phyloP scores from a whole-genome alignment of 2,888 invertebrate genomes.

The Deilephila porcellus region DNA sequence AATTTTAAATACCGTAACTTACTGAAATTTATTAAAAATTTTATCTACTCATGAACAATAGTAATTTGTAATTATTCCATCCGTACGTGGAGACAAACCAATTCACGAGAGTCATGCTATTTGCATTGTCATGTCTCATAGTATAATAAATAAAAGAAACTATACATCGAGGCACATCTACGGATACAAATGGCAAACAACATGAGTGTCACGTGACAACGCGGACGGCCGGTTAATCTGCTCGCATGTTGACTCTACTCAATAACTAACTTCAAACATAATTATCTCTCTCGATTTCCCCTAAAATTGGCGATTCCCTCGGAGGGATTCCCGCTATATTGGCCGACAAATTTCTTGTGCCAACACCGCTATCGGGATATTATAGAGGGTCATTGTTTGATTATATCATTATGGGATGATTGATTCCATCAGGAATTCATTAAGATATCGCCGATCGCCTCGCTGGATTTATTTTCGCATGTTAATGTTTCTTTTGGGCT shows the following conservation, averaged over 20 bases:
- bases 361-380: conserved; percentile 74
- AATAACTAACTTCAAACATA: conserved; percentile 85
- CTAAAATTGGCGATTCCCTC: conserved; percentile 79
- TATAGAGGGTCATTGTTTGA: conserved; percentile 81
- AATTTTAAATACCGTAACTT: too few species aligned
- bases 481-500: not conserved
- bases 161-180: not conserved
- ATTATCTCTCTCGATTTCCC: conserved; percentile 82
- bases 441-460: conserved; percentile 50
- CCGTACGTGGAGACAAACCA: too few species aligned
- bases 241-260: conserved; percentile 76
- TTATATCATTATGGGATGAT: conserved; percentile 80
- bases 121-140: too few species aligned
- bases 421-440: conserved; percentile 74
- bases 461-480: conserved; percentile 12
- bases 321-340: conserved; percentile 73
- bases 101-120: too few species aligned
- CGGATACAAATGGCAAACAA: conserved; percentile 5
- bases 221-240: conserved; percentile 58
- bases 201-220: conserved; percentile 2
- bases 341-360: conserved; percentile 81
- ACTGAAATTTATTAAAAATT: too few species aligned
- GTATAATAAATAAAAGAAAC: too few species aligned
- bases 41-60: too few species aligned
- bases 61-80: too few species aligned